These are phyloP conservation scores for Vireo altiloquus DNA, from an alignment of 2,113 vertebrate species.

Conservation along the genomic window DNA sequence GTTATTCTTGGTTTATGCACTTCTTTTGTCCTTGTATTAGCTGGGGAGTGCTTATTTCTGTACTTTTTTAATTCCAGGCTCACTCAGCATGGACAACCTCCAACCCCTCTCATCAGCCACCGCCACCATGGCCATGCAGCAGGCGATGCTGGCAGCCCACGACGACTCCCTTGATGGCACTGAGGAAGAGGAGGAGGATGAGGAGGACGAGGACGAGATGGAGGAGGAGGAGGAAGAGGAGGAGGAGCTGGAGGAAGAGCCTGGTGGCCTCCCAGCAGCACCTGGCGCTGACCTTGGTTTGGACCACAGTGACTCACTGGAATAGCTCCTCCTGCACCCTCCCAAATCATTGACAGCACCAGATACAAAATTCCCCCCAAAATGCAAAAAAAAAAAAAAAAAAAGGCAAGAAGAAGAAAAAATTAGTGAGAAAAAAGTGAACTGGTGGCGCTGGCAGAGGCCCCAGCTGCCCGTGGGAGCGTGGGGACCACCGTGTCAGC, in stretches of 20 bases:
- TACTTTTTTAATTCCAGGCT: constrained; percentile 65
- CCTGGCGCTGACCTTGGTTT: constrained; percentile 84
- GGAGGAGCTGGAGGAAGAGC: constrained; percentile 76
- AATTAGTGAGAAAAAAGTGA: not conserved
- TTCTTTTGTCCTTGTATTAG: not conserved
- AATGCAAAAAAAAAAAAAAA: not conserved
- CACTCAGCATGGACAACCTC: constrained; percentile 88
- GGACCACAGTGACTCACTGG: constrained; percentile 92
- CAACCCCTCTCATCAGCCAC: constrained; percentile 94
- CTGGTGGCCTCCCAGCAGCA: constrained; percentile 72
- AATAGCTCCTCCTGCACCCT: constrained; percentile 67
- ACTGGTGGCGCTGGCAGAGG: not conserved
- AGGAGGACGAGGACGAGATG: constrained; percentile 75
- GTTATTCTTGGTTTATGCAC: not conserved
- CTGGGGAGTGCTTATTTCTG: not conserved
- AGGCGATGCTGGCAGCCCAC: constrained; percentile 89
- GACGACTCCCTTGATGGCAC: constrained; percentile 96
- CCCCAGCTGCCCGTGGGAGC: not conserved
- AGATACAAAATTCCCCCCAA: not conserved
- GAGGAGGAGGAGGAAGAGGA: constrained; percentile 77
- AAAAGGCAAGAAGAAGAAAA: not conserved
- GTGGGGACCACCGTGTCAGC: fast-evolving
- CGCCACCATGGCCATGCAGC: constrained; percentile 96
- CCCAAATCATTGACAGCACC: not conserved
- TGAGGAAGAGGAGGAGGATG: constrained; percentile 85